phyloP scores from a whole-genome alignment of 2,113 vertebrate genomes.

The Chionis minor region DNA sequence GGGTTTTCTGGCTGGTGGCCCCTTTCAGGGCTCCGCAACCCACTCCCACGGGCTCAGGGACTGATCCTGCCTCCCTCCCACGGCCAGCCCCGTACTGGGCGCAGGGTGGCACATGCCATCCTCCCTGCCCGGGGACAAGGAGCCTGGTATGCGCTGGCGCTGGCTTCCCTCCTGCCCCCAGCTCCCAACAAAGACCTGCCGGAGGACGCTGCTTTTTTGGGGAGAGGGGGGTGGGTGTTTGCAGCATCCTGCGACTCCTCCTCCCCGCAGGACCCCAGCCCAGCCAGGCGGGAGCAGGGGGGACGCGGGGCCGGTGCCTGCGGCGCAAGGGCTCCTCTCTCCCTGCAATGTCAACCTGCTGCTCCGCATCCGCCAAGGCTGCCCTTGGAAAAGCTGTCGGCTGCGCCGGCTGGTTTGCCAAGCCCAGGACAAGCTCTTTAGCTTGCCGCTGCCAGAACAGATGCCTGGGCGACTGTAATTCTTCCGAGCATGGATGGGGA shows the following conservation, averaged over 20 bases:
- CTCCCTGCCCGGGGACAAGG: not conserved
- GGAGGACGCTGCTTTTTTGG: not conserved
- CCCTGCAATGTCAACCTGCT: conserved; percentile 57
- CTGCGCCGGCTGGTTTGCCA: conserved; percentile 41
- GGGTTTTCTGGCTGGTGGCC: accelerated
- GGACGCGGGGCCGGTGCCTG: not conserved
- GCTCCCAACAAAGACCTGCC: not conserved
- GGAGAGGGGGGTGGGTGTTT: not conserved
- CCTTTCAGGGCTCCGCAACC: not conserved
- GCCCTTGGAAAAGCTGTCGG: conserved; percentile 62
- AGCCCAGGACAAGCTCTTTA: conserved; percentile 62
- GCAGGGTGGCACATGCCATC: not conserved
- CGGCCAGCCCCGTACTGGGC: too few relatives aligned
- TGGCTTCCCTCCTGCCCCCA: accelerated
- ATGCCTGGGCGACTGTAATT: conserved; percentile 54
- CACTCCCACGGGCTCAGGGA: not conserved
- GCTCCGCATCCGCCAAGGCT: conserved; percentile 54
- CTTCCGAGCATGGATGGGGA: not conserved
- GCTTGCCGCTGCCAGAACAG: conserved; percentile 56
- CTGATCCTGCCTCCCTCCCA: not conserved
- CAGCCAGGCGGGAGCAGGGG: not conserved
- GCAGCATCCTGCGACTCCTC: not conserved
- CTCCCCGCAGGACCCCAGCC: not conserved
- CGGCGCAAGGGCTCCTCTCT: not conserved
- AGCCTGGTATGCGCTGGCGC: not conserved